phyloP scores from a whole-genome alignment of 2,113 vertebrate genomes.

The Caretta caretta region DNA sequence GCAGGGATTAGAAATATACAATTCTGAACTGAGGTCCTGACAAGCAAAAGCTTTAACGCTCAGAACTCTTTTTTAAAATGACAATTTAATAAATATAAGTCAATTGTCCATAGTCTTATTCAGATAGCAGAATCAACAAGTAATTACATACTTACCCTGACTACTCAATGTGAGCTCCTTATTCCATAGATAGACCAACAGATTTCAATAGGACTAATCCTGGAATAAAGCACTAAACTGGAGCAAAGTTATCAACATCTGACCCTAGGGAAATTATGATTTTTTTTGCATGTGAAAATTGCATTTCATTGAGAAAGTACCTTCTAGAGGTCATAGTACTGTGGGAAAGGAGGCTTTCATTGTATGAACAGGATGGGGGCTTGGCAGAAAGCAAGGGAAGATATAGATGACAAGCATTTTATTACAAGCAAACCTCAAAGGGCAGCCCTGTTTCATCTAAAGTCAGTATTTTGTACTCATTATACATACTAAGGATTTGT shows the following conservation, averaged over 20 bases:
- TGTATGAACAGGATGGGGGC: not conserved
- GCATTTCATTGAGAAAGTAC: not conserved
- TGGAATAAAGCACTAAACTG: not conserved
- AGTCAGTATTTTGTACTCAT: not conserved
- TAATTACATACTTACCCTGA: not conserved
- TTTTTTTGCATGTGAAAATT: not conserved
- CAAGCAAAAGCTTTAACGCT: not conserved
- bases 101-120: not conserved
- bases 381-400: not conserved
- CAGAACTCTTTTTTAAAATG: too few relatives aligned
- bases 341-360: not conserved
- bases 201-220: not conserved
- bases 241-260: not conserved
- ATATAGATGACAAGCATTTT: not conserved
- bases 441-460: not conserved
- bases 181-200: not conserved
- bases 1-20: not conserved
- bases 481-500: accelerated
- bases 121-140: not conserved
- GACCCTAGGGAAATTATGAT: not conserved
- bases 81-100: too few relatives aligned
- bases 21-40: not conserved
- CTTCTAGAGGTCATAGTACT: not conserved
- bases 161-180: not conserved
- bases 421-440: not conserved